Evolutionary conservation across 2,888 invertebrate genomes (phyloP).

Genomic region (Spilosoma lubricipeda): DNA sequence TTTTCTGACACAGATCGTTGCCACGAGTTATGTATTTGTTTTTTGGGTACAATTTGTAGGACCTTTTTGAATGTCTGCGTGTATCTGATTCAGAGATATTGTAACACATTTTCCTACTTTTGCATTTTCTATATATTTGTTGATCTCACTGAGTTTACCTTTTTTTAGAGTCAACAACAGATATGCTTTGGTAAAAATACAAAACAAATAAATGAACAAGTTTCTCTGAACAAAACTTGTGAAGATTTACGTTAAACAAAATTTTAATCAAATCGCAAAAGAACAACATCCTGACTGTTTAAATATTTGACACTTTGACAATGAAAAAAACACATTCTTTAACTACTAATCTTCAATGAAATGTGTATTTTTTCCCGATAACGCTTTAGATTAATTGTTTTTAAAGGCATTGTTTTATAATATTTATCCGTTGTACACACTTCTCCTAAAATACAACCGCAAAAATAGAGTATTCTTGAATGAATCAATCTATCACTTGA

Average conservation of each 20-base stretch:
- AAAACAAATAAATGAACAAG: too few relatives aligned
- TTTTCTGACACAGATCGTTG: slow-evolving; percentile 41
- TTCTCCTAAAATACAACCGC: neutral
- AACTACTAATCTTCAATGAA: neutral
- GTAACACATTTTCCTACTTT: slow-evolving; percentile 14
- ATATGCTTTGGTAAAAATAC: too few relatives aligned
- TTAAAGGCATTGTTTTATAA: too few relatives aligned
- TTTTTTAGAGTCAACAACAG: neutral
- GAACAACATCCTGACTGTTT: neutral
- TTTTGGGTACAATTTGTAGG: slow-evolving; percentile 31
- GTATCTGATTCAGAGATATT: slow-evolving; percentile 11
- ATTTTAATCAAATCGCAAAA: neutral
- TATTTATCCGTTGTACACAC: neutral
- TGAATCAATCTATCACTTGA: neutral
- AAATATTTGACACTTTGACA: neutral
- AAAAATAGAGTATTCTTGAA: neutral
- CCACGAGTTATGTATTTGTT: slow-evolving; percentile 50
- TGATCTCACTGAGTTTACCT: neutral
- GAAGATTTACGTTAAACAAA: neutral
- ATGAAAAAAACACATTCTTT: neutral
- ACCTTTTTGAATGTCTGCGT: slow-evolving; percentile 12
- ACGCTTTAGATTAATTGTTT: too few relatives aligned
- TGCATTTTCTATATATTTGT: neutral
- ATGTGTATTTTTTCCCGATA: neutral
- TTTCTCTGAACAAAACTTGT: neutral